These are phyloP conservation scores for Danio choprae DNA, from an alignment of 2,797 vertebrate genomes.

Conservation along the genomic window DNA sequence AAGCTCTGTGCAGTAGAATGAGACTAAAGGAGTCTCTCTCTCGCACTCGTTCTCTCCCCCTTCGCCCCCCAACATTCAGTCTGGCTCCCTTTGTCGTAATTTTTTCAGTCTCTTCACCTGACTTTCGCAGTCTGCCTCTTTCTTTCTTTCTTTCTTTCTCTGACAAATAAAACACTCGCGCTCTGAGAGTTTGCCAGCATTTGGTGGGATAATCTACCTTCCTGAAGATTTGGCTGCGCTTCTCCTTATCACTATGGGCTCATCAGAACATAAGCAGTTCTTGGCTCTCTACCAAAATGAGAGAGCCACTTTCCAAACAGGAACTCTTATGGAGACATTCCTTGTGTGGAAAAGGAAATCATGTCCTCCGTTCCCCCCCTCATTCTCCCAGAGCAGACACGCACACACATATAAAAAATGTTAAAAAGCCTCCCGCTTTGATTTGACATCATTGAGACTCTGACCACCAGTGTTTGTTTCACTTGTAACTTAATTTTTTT, in stretches of 20 bases:
- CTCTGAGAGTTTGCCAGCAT: conserved; percentile 73
- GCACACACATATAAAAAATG: conserved; percentile 40
- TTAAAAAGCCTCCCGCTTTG: conserved; percentile 56
- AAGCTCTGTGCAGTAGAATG: conserved; percentile 72
- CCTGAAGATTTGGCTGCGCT: conserved; percentile 74
- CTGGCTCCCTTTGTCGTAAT: conserved; percentile 41
- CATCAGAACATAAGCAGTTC: conserved; percentile 70
- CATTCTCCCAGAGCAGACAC: conserved; percentile 55
- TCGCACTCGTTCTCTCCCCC: conserved; percentile 30
- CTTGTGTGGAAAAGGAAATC: conserved; percentile 74
- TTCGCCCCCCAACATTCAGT: conserved; percentile 17
- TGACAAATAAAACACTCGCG: conserved; percentile 49
- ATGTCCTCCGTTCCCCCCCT: conserved; percentile 68
- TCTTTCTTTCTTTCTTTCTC: conserved; percentile 44
- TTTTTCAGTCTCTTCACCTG: conserved; percentile 65
- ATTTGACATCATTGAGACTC: conserved; percentile 42
- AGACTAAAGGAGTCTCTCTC: conserved; percentile 55
- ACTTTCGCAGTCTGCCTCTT: conserved; percentile 52
- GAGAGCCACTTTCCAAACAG: conserved; percentile 78
- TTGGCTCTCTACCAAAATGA: conserved; percentile 77
- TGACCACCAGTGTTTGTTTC: neutral
- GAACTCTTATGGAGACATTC: conserved; percentile 81
- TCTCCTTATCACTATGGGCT: conserved; percentile 72
- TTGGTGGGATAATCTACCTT: conserved; percentile 81
- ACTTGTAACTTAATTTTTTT: too few relatives aligned